phyloP scores from a whole-genome alignment of 2,113 vertebrate species.

The Stomatorhinus ivindoensis region DNA sequence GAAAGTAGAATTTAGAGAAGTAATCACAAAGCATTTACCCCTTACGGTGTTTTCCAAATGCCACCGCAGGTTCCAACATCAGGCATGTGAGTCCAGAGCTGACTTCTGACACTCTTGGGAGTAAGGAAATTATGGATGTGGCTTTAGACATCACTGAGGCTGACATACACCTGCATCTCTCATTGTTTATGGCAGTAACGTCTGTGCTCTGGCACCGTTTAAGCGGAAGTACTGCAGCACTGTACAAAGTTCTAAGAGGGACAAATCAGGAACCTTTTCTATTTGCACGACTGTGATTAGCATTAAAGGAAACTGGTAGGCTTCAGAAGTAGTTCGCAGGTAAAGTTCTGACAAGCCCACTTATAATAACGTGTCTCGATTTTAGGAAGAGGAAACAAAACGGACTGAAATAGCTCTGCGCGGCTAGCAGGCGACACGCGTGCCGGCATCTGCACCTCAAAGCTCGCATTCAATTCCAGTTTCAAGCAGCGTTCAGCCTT shows the following conservation, averaged over 20 bases:
- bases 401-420: not conserved
- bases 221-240: not conserved
- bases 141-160: not conserved
- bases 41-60: not conserved
- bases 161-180: not conserved
- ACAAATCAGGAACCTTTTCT: not conserved
- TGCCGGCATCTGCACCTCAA: not conserved
- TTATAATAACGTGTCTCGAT: not conserved
- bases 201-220: not conserved
- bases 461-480: not conserved
- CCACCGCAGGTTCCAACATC: not conserved
- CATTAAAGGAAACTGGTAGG: not conserved
- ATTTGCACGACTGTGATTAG: not conserved
- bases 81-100: not conserved
- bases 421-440: not conserved
- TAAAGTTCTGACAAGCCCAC: slow-evolving; percentile 9
- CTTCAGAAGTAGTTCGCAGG: not conserved
- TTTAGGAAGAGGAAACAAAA: not conserved
- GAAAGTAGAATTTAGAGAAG: not conserved
- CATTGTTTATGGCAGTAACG: not conserved
- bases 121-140: not conserved
- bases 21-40: not conserved
- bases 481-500: not conserved
- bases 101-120: not conserved
- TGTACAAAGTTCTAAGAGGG: not conserved